Evolutionary conservation across 2,113 vertebrate genomes (phyloP), one percentile per base, ranked within the genome.

Genomic region (Rostratula benghalensis): DNA sequence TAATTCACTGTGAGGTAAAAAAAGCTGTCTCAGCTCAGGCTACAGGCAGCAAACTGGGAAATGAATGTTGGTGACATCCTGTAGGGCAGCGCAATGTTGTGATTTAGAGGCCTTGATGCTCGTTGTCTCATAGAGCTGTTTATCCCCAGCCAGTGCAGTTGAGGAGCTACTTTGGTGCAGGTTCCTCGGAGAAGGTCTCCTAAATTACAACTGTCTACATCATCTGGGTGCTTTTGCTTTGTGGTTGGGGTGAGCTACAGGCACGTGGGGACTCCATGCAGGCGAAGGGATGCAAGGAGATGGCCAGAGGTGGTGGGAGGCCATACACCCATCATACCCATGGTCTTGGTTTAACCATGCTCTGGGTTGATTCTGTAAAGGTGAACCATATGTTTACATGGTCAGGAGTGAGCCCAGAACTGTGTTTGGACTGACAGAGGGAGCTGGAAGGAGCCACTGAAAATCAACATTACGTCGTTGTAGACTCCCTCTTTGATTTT

Each of bases 31-130:
- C 54, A 51, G 28, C 51, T 83, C 35, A 82, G 31, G 28, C 71
- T 80, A 45, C 37, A 65, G 51, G 33, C 25, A 61, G 30, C 68
- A 90, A 91, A 71, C 22, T 18, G 56, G 37, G 50, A 83, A 80
- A 37, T 50, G n/a, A 79, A 33, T 68, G 85, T 80, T 60, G 28
- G 9, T n/a, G 46, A 24, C 4, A 2, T 76, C 85, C 4, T 7
- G n/a, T 39, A 35, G 73, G 33, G 24, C 46, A 75, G 28, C 27
- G 54, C 48, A 33, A 41, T 0, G 0, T 74, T 70, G 37, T 63
- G 23, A 27, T 80, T 76, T 78, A 78, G 27, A 57, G 64, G 75
- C 23, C 48, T 53, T 50, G 50, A 24, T 17, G n/a, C 82, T 63
- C 6, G 8, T 67, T 78, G 77, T 61, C 10, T 57, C 9, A 4